Conservation (phyloP, 2,113 vertebrate genomes). For the Onychorhynchus coronatus region DNA sequence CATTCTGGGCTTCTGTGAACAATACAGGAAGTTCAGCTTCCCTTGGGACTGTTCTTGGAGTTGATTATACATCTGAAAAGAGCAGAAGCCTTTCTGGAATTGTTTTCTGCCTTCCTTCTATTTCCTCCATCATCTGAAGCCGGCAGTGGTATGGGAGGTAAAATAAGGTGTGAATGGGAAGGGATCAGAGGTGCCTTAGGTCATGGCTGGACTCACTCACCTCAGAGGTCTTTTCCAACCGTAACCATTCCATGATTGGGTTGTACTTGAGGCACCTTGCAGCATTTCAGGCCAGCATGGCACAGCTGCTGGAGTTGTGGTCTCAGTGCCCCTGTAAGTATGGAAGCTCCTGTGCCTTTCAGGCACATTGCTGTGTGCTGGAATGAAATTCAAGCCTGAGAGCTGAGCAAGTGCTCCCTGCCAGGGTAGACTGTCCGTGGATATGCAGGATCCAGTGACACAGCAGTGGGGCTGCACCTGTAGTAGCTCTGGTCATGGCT, state of each 20-base stretch:
- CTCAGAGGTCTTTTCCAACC: neutral
- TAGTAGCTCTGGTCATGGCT: rapidly evolving
- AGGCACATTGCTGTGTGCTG: neutral
- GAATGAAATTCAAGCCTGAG: neutral
- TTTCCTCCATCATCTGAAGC: neutral
- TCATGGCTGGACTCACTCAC: neutral
- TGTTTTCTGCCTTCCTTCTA: neutral
- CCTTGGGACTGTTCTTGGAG: neutral
- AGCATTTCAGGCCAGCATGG: neutral
- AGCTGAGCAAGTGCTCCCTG: neutral
- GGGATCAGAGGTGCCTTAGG: neutral
- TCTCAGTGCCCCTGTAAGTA: neutral
- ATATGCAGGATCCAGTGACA: neutral
- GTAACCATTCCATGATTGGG: neutral
- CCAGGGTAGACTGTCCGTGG: neutral
- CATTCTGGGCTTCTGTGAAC: neutral
- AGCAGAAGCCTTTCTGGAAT: neutral
- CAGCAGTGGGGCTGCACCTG: neutral
- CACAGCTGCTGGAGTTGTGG: neutral
- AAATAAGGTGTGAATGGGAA: neutral
- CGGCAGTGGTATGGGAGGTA: neutral
- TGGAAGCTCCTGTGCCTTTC: neutral
- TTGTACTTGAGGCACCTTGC: neutral
- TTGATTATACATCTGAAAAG: neutral
- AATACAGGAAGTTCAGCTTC: neutral